Evolutionary conservation across 2,113 vertebrate genomes (phyloP).

Genomic region (Haemorhous mexicanus): DNA sequence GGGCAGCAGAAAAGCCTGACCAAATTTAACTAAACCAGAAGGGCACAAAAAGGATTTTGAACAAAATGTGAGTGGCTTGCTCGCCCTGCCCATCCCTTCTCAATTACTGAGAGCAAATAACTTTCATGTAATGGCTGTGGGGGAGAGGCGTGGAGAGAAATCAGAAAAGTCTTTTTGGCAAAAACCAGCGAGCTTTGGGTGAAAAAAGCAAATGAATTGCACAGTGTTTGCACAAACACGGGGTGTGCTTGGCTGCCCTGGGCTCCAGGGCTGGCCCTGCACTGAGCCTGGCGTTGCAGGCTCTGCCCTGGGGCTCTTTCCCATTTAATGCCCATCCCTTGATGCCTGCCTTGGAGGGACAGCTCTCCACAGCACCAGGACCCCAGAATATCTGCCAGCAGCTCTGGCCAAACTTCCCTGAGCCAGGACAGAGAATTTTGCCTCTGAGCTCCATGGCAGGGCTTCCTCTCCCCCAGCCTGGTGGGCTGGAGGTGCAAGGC

Average conservation of each 20-base stretch:
- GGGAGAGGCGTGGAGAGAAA: background rate
- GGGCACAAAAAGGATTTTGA: conserved; percentile 55
- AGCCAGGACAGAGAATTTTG: background rate
- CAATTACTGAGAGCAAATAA: conserved; percentile 61
- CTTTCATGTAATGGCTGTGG: conserved; percentile 16
- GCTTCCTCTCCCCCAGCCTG: background rate
- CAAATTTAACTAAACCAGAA: conserved; percentile 65
- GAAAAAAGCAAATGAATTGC: background rate
- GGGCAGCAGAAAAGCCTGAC: conserved; percentile 59
- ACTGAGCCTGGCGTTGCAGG: background rate
- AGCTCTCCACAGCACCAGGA: background rate
- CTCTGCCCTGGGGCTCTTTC: background rate
- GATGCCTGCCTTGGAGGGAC: background rate
- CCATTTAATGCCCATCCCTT: background rate
- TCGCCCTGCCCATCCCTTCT: conserved; percentile 51
- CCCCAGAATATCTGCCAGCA: background rate
- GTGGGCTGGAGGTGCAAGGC: background rate
- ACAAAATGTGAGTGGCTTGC: conserved; percentile 41
- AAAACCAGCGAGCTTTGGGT: background rate
- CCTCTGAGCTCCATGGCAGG: fast-evolving
- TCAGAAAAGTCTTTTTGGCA: background rate
- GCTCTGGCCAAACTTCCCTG: background rate
- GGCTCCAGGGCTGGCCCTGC: background rate
- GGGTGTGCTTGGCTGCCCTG: background rate
- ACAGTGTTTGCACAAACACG: background rate